Evolutionary conservation across 2,113 vertebrate genomes (phyloP), one percentile per base, ranked within the genome.

Genomic region (Sceloporus undulatus): DNA sequence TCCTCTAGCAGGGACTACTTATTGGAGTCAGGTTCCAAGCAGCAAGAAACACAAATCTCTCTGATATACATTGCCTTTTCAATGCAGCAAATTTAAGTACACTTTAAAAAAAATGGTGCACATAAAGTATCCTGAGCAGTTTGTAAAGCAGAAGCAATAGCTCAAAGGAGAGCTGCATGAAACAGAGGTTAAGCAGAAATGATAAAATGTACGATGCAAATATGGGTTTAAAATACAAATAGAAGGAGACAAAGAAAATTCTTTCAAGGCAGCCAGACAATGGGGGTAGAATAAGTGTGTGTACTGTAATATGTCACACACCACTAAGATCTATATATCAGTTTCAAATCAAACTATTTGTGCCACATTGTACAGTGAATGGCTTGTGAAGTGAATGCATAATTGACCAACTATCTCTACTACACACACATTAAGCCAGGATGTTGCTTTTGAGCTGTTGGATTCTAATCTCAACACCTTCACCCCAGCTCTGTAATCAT

Each of bases 141-240:
- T 71, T 54, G 18, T n/a, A 71, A 83, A 71, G 29, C 38, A 83
- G 7, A 70, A 48, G 48, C 48, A 71, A 84, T 18, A 70, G n/a
- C 56, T 84, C 48, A 54, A 73, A 73, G 73, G 29, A 52, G 42
- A 54, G 68, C 29, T 54, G 29, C 52, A 19, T 84, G 29, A 84
- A 84, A 73, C 48, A 73, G 40, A 71, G 42, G 10, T 73, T 84
- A 73, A 84, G 10, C 19, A 54, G 68, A 84, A 84, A 56, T 71
- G 9, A 73, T 56, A 19, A 84, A 54, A 34, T 84, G 48, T 54
- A 34, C 34, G 34, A 34, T 34, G 34, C 34, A n/a, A 25, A 16
- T 21, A 23, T 73, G 9, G 48, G 48, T 73, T 66, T 25, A 52
- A 84, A 84, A 73, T 34, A 27, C 18, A 84, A 65, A 65, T 65